These are phyloP conservation scores for Andrena dorsata DNA, from an alignment of 2,888 invertebrate genomes.

Conservation along the genomic window DNA sequence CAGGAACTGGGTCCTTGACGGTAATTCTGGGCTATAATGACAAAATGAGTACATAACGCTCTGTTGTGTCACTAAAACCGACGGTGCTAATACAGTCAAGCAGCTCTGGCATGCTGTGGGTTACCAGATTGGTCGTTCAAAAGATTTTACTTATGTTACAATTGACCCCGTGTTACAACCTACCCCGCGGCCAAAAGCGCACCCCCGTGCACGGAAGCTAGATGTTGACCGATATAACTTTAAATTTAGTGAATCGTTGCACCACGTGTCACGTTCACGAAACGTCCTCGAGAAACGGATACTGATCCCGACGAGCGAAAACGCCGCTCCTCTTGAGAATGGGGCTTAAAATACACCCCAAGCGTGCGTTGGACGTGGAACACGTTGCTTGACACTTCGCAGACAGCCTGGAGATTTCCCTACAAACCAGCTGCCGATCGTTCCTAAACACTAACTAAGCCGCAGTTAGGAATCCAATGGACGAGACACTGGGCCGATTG, in stretches of 20 bases:
- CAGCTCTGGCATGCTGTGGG: too few relatives aligned
- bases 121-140: too few relatives aligned
- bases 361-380: conserved; percentile 54
- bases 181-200: not conserved
- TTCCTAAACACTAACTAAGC: not conserved
- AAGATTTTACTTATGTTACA: too few relatives aligned
- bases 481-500: not conserved
- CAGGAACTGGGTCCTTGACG: too few relatives aligned
- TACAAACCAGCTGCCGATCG: not conserved
- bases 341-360: conserved; percentile 66
- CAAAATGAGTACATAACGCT: too few relatives aligned
- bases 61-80: too few relatives aligned
- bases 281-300: conserved; percentile 44
- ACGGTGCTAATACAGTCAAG: too few relatives aligned
- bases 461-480: not conserved
- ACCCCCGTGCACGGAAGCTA: conserved; percentile 32
- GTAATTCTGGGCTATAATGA: too few relatives aligned
- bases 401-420: conserved; percentile 48
- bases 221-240: conserved; percentile 68
- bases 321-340: conserved; percentile 63
- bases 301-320: conserved; percentile 39
- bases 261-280: conserved; percentile 47
- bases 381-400: conserved; percentile 59
- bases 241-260: conserved; percentile 71
- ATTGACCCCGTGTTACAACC: too few relatives aligned